Evolutionary conservation across 2,888 invertebrate species (phyloP).

Genomic region (Athalia rosae): DNA sequence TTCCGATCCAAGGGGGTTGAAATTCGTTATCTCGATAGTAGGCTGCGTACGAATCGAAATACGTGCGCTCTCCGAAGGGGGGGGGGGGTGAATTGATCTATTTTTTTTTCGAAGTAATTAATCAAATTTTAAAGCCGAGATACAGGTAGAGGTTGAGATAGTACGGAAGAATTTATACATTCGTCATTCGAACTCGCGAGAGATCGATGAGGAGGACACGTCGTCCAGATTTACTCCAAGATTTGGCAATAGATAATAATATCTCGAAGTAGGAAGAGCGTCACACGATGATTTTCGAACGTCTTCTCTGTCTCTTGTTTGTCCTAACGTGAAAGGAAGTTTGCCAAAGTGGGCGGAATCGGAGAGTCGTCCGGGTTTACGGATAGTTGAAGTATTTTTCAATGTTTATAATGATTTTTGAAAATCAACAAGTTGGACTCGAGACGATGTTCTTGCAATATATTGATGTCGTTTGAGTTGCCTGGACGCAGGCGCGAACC

Average conservation of each 20-base stretch:
- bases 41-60: no score
- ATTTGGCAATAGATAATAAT: conserved; percentile 9
- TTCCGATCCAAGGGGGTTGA: no score
- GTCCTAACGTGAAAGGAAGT: no score
- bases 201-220: neutral
- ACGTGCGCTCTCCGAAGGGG: no score
- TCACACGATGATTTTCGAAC: neutral
- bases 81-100: no score
- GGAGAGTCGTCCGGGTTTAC: neutral
- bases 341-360: no score
- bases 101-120: no score
- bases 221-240: conserved; percentile 14
- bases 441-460: conserved; percentile 49
- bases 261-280: neutral
- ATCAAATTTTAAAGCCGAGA: no score
- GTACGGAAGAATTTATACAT: neutral
- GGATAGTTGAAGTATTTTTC: neutral
- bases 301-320: no score
- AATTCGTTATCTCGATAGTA: no score
- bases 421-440: conserved; percentile 46
- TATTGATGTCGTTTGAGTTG: conserved; percentile 64
- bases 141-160: no score
- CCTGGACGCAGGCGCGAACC: conserved; percentile 63
- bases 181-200: neutral
- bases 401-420: neutral